Percentiles rank a stretch among this genome's conserved stretches.
Evolutionary conservation across 2,888 invertebrate species (phyloP).

Genomic region (Cephus pulcher): DNA sequence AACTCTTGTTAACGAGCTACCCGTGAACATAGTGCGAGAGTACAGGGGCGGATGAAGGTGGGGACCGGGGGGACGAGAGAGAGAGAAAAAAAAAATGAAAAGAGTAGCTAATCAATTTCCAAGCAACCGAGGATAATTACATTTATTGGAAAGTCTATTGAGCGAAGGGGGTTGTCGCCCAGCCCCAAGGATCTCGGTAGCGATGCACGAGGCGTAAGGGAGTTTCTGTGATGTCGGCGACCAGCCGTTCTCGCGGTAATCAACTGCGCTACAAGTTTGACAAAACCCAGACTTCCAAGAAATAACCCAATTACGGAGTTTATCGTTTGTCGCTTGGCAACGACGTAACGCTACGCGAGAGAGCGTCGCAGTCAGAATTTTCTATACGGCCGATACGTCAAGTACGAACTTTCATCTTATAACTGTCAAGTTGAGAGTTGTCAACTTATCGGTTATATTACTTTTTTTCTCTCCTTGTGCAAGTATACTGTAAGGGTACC

Average conservation of each 20-base stretch:
- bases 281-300: conserved; percentile 29
- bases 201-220: conserved; percentile 9
- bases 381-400: too few species aligned
- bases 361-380: too few species aligned
- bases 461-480: too few species aligned
- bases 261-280: conserved; percentile 36
- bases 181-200: conserved; percentile 12
- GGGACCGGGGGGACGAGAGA: conserved; percentile 11
- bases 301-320: conserved; percentile 42
- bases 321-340: conserved; percentile 25
- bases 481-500: too few species aligned
- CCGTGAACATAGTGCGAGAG: conserved; percentile 14
- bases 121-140: conserved; percentile 44
- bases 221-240: conserved; percentile 36
- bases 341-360: too few species aligned
- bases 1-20: conserved; percentile 24
- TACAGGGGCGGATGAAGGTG: conserved; percentile 11
- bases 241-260: conserved; percentile 24
- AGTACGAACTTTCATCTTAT: too few species aligned
- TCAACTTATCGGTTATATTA: too few species aligned
- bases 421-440: too few species aligned
- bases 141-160: conserved; percentile 46
- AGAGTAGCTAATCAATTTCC: conserved; percentile 39
- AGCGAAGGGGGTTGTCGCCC: conserved; percentile 20
- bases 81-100: conserved; percentile 29